Evolutionary conservation across 2,797 vertebrate species (phyloP).

Genomic region (Dipus sagitta): DNA sequence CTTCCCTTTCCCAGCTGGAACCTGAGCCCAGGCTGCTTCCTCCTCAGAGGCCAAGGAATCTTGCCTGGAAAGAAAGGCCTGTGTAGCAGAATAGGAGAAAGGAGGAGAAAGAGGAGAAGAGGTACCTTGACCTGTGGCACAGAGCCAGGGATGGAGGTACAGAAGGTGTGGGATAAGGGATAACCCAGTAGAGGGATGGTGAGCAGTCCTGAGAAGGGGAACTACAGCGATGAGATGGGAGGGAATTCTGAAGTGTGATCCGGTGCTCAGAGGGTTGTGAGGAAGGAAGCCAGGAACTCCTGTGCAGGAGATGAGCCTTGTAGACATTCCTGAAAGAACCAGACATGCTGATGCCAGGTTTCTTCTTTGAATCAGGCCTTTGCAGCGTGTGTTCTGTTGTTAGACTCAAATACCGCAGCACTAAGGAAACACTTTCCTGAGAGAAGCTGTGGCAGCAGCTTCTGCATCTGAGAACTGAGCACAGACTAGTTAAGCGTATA

Average conservation of each 20-base stretch:
- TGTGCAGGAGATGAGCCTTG: conserved; percentile 20
- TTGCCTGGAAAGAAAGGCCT: conserved; percentile 9
- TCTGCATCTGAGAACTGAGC: conserved; percentile 78
- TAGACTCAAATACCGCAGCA: conserved; percentile 63
- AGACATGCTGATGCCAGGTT: conserved; percentile 1
- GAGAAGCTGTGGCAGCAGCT: conserved; percentile 71
- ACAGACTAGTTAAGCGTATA: not conserved
- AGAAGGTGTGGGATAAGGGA: not conserved
- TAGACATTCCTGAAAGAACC: conserved; percentile 56
- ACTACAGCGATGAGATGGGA: not conserved
- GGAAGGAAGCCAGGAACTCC: not conserved
- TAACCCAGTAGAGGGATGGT: not conserved
- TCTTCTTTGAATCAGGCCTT: not conserved
- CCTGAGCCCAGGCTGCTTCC: conserved; percentile 35
- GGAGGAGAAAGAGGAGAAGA: not conserved
- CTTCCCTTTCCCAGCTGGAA: conserved; percentile 73
- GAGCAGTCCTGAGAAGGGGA: conserved; percentile 48
- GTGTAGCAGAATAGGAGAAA: not conserved
- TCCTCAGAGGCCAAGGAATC: conserved; percentile 36
- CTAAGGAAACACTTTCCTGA: conserved; percentile 89
- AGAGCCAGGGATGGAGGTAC: not conserved
- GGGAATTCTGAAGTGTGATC: not conserved
- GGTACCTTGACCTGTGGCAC: not conserved
- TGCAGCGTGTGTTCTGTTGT: conserved; percentile 65
- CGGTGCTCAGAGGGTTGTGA: not conserved